phyloP scores from a whole-genome alignment of 2,797 vertebrate species.

The Simalia tracyae region DNA sequence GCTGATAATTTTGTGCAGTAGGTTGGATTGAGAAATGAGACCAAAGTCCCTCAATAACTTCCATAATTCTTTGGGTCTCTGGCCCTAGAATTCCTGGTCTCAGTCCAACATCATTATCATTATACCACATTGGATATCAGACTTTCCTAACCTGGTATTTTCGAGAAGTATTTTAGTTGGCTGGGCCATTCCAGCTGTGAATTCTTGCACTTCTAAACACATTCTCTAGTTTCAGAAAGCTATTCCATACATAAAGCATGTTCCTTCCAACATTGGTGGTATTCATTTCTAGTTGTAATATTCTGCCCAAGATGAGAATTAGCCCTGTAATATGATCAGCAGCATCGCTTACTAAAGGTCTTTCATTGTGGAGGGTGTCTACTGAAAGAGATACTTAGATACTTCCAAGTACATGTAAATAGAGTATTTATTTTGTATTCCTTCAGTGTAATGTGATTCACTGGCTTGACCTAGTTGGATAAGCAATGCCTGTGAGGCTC shows the following conservation, averaged over 20 bases:
- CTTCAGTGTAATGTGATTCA: not conserved
- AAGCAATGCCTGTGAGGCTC: not conserved
- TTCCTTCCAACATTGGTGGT: not conserved
- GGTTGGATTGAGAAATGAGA: not conserved
- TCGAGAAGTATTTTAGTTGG: not conserved
- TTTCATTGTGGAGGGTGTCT: not conserved
- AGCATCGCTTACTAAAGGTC: not conserved
- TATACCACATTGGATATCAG: not conserved
- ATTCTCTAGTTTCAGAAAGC: not conserved
- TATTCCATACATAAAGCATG: not conserved
- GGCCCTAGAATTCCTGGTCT: not conserved
- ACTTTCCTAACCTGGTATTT: not conserved
- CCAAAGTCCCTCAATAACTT: not conserved
- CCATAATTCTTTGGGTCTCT: not conserved
- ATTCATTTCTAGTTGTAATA: not conserved
- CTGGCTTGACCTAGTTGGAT: not conserved
- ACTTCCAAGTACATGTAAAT: not conserved
- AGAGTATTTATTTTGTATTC: conserved; percentile 1
- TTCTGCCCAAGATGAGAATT: not conserved
- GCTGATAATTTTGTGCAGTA: not conserved
- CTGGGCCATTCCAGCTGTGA: not conserved
- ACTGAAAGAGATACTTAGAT: not conserved
- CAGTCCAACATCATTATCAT: not conserved
- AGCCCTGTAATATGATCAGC: not conserved
- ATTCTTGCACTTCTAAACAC: not conserved